Evolutionary conservation across 2,888 invertebrate genomes (phyloP).

Genomic region (Colletes collaris): DNA sequence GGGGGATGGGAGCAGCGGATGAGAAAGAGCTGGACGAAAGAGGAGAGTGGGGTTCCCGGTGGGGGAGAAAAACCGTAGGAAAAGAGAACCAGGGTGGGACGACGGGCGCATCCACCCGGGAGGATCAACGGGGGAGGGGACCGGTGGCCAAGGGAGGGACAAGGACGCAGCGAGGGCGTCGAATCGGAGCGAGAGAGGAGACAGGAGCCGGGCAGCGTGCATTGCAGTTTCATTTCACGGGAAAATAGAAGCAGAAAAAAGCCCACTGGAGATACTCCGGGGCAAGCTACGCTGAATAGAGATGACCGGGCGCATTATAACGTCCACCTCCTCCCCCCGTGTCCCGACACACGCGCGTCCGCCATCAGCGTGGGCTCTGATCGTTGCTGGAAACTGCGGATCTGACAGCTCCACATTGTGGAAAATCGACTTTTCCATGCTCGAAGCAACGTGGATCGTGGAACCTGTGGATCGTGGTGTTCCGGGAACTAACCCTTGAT

Average conservation of each 20-base stretch:
- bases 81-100: constrained; percentile 67
- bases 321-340: constrained; percentile 47
- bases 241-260: constrained; percentile 74
- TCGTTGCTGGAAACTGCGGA: constrained; percentile 26
- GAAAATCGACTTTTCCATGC: no score
- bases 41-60: constrained; percentile 46
- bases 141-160: not conserved
- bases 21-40: constrained; percentile 63
- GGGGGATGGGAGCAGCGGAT: constrained; percentile 52
- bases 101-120: constrained; percentile 41
- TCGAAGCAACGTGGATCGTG: no score
- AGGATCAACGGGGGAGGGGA: constrained; percentile 23
- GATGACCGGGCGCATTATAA: constrained; percentile 70
- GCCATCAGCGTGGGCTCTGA: constrained; percentile 30
- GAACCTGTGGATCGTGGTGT: not conserved
- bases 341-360: constrained; percentile 45
- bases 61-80: constrained; percentile 72
- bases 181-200: constrained; percentile 20
- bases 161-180: constrained; percentile 44
- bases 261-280: constrained; percentile 60
- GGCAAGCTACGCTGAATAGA: constrained; percentile 71
- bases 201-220: constrained; percentile 41
- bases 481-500: not conserved
- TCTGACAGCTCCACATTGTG: not conserved
- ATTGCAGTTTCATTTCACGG: constrained; percentile 77